Evolutionary conservation across 2,888 invertebrate genomes (phyloP).

Genomic region (Sminthurides aquaticus): DNA sequence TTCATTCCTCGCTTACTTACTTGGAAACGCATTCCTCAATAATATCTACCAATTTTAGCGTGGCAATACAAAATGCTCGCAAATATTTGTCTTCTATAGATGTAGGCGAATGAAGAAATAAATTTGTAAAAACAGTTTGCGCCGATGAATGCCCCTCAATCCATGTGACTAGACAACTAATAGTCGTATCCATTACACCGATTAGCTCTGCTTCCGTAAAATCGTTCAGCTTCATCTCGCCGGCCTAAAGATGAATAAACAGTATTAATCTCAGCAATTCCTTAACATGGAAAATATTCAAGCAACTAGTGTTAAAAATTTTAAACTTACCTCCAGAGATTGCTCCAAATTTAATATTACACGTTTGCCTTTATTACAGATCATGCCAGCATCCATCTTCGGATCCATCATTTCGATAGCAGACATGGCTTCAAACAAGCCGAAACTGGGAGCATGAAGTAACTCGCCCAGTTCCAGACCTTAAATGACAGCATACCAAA

Average conservation of each 20-base stretch:
- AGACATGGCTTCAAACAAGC: conserved; percentile 97
- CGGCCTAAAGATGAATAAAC: conserved; percentile 15
- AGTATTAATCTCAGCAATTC: conserved; percentile 5
- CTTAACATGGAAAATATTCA: background rate
- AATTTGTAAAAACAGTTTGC: conserved; percentile 93
- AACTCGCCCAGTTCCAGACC: conserved; percentile 83
- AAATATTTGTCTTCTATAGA: conserved; percentile 72
- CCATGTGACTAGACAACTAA: conserved; percentile 93
- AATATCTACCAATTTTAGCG: conserved; percentile 80
- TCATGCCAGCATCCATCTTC: conserved; percentile 99
- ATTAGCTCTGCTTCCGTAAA: conserved; percentile 73
- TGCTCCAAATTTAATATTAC: conserved; percentile 69
- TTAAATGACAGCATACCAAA: conserved; percentile 46
- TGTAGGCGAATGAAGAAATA: conserved; percentile 86
- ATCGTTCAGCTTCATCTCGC: conserved; percentile 64
- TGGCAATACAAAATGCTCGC: conserved; percentile 75
- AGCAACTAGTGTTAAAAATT: background rate
- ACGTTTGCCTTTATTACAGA: conserved; percentile 78
- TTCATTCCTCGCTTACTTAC: conserved; percentile 49
- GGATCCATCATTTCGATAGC: conserved; percentile 99
- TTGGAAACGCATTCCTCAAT: conserved; percentile 82
- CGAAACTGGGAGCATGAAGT: conserved; percentile 81
- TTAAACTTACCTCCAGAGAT: conserved; percentile 67
- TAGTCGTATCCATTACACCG: conserved; percentile 87
- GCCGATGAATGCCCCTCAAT: conserved; percentile 92